phyloP scores from a whole-genome alignment of 2,113 vertebrate genomes.

The Nyctibius bracteatus region DNA sequence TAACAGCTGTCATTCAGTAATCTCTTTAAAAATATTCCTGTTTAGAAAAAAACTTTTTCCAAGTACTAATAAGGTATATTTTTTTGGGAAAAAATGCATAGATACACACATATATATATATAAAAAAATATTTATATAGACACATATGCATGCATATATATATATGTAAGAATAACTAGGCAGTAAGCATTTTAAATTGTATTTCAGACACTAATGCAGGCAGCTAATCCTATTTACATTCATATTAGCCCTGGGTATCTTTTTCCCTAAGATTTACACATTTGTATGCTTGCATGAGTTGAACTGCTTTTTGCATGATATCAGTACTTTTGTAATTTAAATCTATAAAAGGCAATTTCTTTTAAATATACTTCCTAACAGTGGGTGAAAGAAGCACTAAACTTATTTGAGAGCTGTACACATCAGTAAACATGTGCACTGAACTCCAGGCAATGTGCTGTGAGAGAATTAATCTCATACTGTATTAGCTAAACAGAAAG shows the following conservation, averaged over 20 bases:
- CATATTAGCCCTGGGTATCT: slow-evolving; percentile 88
- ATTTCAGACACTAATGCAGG: slow-evolving; percentile 86
- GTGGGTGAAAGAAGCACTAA: slow-evolving; percentile 77
- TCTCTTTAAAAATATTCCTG: neutral
- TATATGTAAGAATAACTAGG: slow-evolving; percentile 72
- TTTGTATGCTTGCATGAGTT: slow-evolving; percentile 89
- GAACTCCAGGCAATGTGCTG: slow-evolving; percentile 74
- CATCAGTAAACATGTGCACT: slow-evolving; percentile 86
- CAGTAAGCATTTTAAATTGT: slow-evolving; percentile 84
- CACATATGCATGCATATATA: neutral
- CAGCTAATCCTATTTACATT: slow-evolving; percentile 96
- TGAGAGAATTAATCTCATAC: slow-evolving; percentile 85
- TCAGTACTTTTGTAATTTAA: slow-evolving; percentile 88
- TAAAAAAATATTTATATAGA: neutral
- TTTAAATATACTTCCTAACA: slow-evolving; percentile 81
- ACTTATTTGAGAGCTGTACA: slow-evolving; percentile 86
- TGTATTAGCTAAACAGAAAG: slow-evolving; percentile 77
- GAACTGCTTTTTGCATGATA: slow-evolving; percentile 83
- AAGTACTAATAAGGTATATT: slow-evolving; percentile 57
- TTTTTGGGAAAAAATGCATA: neutral
- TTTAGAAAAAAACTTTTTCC: slow-evolving; percentile 22
- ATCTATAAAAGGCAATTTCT: slow-evolving; percentile 87
- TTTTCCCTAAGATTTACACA: slow-evolving; percentile 87
- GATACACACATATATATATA: neutral
- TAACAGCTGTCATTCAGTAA: neutral